Percentiles rank a stretch among this genome's conserved stretches.
Conservation (phyloP, 2,888 invertebrate species). For the Trachelus iudaicus region DNA sequence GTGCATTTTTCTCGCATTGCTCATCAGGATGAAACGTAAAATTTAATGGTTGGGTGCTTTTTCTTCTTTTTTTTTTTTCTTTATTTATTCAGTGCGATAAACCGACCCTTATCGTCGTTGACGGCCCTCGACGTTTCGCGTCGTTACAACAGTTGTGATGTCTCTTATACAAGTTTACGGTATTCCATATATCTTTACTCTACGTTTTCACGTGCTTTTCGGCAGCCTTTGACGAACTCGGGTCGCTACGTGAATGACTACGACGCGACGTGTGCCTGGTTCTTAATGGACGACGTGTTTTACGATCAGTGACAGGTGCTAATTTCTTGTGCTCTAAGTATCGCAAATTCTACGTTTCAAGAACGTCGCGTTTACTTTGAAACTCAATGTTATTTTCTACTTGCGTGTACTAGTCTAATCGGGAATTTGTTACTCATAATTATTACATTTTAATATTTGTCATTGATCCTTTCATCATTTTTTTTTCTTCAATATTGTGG, state of each 20-base stretch:
- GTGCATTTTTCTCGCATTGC: not conserved
- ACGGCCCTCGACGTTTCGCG: not conserved
- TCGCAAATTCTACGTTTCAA: not conserved
- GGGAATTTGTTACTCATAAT: not conserved
- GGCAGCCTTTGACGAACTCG: not conserved
- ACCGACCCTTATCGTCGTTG: not conserved
- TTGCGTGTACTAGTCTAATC: not conserved
- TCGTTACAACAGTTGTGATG: not conserved
- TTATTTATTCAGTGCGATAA: not conserved
- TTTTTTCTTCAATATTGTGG: not conserved
- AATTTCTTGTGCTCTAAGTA: not conserved
- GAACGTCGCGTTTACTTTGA: not conserved
- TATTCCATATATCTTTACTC: not conserved
- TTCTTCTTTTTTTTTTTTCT: not conserved
- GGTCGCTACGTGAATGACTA: not conserved
- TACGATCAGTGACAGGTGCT: not conserved
- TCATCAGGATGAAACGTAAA: not conserved
- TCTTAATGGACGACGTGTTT: not conserved
- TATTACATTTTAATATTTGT: not conserved
- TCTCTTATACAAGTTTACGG: not conserved
- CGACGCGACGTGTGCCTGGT: not conserved
- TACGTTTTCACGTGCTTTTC: not conserved
- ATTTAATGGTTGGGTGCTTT: not conserved
- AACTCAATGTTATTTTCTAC: not conserved
- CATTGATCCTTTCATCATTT: not conserved